Evolutionary conservation across 2,113 vertebrate species (phyloP), one percentile per base, ranked within the genome.

Genomic region (Poecile atricapillus): DNA sequence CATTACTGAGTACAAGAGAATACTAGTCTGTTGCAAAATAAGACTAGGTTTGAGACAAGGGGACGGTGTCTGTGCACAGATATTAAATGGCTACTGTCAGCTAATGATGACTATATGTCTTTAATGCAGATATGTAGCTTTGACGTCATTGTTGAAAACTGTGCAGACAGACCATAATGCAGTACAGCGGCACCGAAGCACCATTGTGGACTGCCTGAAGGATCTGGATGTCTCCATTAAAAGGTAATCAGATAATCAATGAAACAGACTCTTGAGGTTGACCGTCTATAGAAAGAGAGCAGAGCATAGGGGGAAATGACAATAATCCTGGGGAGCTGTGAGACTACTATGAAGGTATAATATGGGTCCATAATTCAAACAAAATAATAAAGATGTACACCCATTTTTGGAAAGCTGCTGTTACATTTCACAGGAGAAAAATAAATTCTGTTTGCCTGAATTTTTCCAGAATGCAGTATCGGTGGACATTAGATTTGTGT

Each of bases 131-230:
- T 99, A 99, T 12, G 99, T 99, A 97, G 99, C 99, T 75, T 97
- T 99, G 98, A 99, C 99, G 0, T 99, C 99, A 15, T 98, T 99
- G 97, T 98, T 99, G 98, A 99, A 99, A 98, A 99, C 99, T 0
- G 99, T 99, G 87, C 99, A 99, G 97, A 99, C 99, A 17, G 99
- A 99, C 95, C 99, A 99, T 96, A 99, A 99, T 74, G 99, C 99
- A 74, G 99, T 99, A 28, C 99, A 99, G 98, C 98, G 99, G 79
- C 99, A 99, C 92, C 98, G 99, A 96, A 99, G 99, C 97, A 99
- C 99, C 37, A 99, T 99, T 75, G 99, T 99, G 94, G 99, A 99
- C 96, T 99, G 99, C 98, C 97, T 99, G 90, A 99, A 99, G 97
- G 99, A 99, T 96, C 97, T 99, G 96, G 99, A 99, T 91, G 99